Conservation (phyloP, 2,797 vertebrate genomes). For the Oreochromis grahami region DNA sequence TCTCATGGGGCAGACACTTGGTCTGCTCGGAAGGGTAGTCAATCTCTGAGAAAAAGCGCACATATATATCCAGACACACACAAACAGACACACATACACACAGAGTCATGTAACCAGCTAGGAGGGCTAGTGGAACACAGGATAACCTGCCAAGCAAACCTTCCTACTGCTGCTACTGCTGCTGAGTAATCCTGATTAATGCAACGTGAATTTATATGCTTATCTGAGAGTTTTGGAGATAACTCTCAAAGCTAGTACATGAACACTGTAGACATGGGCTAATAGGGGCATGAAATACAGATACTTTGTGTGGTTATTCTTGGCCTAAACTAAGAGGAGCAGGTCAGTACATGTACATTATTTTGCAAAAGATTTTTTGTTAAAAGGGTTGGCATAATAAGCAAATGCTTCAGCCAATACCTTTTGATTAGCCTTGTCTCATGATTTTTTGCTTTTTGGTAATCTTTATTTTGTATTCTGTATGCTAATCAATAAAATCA, state of each 20-base stretch:
- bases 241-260: slow-evolving; percentile 12
- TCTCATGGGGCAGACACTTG: slow-evolving; percentile 55
- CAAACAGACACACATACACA: neutral
- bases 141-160: slow-evolving; percentile 56
- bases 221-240: slow-evolving; percentile 35
- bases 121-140: slow-evolving; percentile 18
- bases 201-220: slow-evolving; percentile 33
- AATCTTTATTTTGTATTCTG: too few relatives aligned
- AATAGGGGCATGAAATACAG: neutral
- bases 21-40: slow-evolving; percentile 49
- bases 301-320: neutral
- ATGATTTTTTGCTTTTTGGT: too few relatives aligned
- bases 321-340: neutral
- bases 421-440: too few relatives aligned
- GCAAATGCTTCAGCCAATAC: too few relatives aligned
- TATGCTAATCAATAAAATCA: too few relatives aligned
- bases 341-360: neutral
- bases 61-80: neutral
- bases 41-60: slow-evolving; percentile 34
- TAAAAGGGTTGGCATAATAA: too few relatives aligned
- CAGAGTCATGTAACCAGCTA: slow-evolving; percentile 33
- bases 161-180: slow-evolving; percentile 8
- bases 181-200: slow-evolving; percentile 60
- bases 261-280: neutral
- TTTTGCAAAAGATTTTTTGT: too few relatives aligned